phyloP scores from a whole-genome alignment of 2,888 invertebrate genomes.

The Tenthredo notha region DNA sequence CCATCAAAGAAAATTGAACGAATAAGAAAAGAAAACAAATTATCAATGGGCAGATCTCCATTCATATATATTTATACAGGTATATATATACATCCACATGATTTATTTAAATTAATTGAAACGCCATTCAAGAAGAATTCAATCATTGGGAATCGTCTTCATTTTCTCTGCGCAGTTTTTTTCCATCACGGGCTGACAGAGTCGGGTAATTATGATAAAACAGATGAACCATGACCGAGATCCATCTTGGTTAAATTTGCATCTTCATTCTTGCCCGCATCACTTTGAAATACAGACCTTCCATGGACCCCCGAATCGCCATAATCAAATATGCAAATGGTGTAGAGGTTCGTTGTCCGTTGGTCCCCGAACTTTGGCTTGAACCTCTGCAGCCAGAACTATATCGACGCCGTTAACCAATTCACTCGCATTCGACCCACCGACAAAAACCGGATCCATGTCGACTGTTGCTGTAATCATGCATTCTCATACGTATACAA shows the following conservation, averaged over 20 bases:
- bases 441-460: conserved; percentile 34
- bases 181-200: not conserved
- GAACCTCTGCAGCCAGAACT: not conserved
- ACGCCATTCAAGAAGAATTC: not conserved
- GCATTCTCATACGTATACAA: not conserved
- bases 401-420: conserved; percentile 36
- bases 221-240: conserved; percentile 38
- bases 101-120: conserved; percentile 14
- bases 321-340: conserved; percentile 75
- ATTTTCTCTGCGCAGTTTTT: not conserved
- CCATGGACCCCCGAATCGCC: conserved; percentile 58
- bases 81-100: not conserved
- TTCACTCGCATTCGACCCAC: conserved; percentile 46
- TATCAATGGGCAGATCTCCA: not conserved
- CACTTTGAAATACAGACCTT: conserved; percentile 64
- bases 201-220: conserved; percentile 23
- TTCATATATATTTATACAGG: not conserved
- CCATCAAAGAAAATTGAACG: not conserved
- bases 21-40: not conserved
- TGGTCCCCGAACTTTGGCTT: conserved; percentile 15
- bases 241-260: conserved; percentile 50
- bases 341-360: conserved; percentile 27
- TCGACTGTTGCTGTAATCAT: conserved; percentile 12
- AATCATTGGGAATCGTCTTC: not conserved
- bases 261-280: conserved; percentile 48